phyloP scores from a whole-genome alignment of 2,888 invertebrate species.

The Cheilosia grossa region DNA sequence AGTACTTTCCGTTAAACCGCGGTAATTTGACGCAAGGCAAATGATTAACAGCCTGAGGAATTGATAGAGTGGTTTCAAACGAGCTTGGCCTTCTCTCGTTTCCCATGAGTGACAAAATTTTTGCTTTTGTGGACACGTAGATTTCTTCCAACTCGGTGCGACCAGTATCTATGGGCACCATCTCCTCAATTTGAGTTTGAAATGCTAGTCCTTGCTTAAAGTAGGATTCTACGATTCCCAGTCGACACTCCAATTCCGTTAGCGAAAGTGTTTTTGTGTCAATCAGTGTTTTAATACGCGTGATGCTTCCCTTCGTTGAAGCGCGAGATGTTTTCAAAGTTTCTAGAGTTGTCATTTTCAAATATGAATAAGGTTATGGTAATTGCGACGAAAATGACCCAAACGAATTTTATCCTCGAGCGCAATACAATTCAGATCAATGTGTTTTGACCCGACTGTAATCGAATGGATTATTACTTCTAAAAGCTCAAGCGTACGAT shows the following conservation, averaged over 20 bases:
- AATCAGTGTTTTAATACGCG: not conserved
- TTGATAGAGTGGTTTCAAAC: conserved; percentile 3
- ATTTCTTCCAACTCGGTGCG: conserved; percentile 21
- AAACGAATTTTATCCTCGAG: not conserved
- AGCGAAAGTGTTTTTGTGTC: not conserved
- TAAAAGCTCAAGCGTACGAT: too few relatives aligned
- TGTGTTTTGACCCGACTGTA: not conserved
- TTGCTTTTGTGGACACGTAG: conserved; percentile 13
- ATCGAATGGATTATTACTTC: not conserved
- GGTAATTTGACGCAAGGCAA: conserved; percentile 1
- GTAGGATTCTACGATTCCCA: not conserved
- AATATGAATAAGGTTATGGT: not conserved
- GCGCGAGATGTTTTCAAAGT: not conserved
- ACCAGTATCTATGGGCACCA: not conserved
- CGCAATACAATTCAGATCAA: not conserved
- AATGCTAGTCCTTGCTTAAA: not conserved
- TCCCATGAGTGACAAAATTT: conserved; percentile 24
- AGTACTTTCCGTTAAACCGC: conserved; percentile 3
- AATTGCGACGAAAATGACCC: not conserved
- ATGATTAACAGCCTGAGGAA: conserved; percentile 9
- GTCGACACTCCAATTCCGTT: not conserved
- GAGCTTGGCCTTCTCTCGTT: not conserved
- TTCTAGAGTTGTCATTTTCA: not conserved
- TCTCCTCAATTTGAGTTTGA: conserved; percentile 5
- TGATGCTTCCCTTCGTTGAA: not conserved